Base-by-base conservation (phyloP, 2,888 invertebrate species). In the Drosophila gaucha region DNA sequence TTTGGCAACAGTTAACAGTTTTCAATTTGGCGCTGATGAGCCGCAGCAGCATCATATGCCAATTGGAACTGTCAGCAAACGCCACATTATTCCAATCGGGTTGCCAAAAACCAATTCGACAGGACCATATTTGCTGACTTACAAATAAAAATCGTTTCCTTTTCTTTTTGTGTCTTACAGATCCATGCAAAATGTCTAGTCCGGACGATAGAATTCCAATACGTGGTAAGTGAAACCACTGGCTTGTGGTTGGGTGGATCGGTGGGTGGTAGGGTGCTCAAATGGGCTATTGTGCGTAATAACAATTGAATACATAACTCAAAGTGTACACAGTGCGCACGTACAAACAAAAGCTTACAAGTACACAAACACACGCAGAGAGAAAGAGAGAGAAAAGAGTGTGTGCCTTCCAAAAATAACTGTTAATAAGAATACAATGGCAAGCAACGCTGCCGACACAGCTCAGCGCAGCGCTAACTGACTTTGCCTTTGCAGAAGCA, bases 141-240 rank as follows among this genome's bases (percentile, higher is more conserved):
- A 38, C 47, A 62, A 62, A 24, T 36, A 44, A 60, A 43, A 30
- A 24, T 36, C n/a, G 20, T 30, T 22, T 33, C 18, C 4, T 39
- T 56, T 26, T 59, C 14, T 47, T 33, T 24, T 50, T 56, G n/a
- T 66, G 26, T 71, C 33, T 75, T 73, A 56, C 72, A 74, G 74
- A 66, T 66, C 51, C 77, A 85, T 85, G 75, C 78, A 86, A 82
- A 83, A 90, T 90, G 90, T 90, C 90, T 84, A 90, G 90, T 89
- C 90, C 90, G 70, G 89, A 90, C 78, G 88, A 90, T 80, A 87
- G 89, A 83, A 89, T 90, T 80, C 80, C 88, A 62, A 80, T 86
- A 67, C 89, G 83, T 82, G 90, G 90, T 90, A 84, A 83, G 90
- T 88, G 35, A 36, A 33, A 16, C 22, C 18, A 49, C 26, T 47